Base-by-base conservation (phyloP, 2,113 vertebrate genomes). In the Gopherus evgoodei region DNA sequence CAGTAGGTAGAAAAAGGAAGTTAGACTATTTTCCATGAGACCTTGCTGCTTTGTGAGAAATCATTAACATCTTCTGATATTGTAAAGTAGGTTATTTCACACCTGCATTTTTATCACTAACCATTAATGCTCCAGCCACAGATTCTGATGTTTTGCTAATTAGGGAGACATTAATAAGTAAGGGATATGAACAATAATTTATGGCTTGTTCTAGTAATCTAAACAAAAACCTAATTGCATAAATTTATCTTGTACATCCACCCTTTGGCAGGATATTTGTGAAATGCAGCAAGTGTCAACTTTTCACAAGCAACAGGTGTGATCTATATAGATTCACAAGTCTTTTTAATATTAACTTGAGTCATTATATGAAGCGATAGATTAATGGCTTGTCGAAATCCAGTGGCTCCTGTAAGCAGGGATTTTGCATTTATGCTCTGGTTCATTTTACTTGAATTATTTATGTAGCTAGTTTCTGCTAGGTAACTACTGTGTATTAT, bases 61-160 rank as follows among this genome's bases (percentile, higher is more conserved):
- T 97, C 96, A 97, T 98, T 98, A 97, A 91, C 96, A 89, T 97
- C 93, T 93, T 95, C 96, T 95, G 95, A 97, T 97, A 97, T 22
- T 3, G 22, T 95, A 97, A 98, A 98, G 97, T 97, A 93, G 94
- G 88, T 98, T 98, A 96, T 97, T 98, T 98, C 97, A 96, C 96
- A 97, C 95, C 96, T 93, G 97, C 97, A 94, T 97, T 98, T 98
- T 97, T 97, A 91, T 96, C 91, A 78, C 82, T 94, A 94, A 49
- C 88, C 97, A 96, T 97, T 98, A 97, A 98, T 96, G 93, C 96
- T 97, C 94, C 87, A 97, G 95, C 91, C 94, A 92, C 81, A 97
- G 96, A 91, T 97, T 96, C 93, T 94, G 97, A 91, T 96, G 94
- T 91, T 97, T 95, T 95, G 94, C 97, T 98, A 98, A 98, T 98